phyloP scores from a whole-genome alignment of 2,113 vertebrate genomes.

The Planiliza haematocheilus region DNA sequence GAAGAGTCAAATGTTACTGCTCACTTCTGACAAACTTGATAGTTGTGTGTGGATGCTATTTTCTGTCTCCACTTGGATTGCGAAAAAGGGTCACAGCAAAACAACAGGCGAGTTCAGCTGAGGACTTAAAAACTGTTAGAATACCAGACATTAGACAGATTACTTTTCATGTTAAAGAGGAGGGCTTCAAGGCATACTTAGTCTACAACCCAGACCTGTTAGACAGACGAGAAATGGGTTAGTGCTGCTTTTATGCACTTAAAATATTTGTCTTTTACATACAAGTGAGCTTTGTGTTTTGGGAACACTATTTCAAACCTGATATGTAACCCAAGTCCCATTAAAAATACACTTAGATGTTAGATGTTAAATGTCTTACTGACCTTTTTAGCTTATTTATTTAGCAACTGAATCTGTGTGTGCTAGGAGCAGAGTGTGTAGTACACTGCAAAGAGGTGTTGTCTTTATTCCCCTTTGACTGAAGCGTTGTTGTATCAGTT shows the following conservation, averaged over 20 bases:
- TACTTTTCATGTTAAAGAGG: slow-evolving; percentile 21
- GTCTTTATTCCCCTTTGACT: slow-evolving; percentile 11
- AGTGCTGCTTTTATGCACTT: slow-evolving; percentile 1
- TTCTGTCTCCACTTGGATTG: slow-evolving; percentile 44
- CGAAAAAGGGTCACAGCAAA: slow-evolving; percentile 49
- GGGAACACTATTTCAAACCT: slow-evolving; percentile 27
- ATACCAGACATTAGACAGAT: slow-evolving; percentile 17
- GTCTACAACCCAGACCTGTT: slow-evolving; percentile 13
- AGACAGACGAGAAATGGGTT: not conserved
- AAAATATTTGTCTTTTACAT: slow-evolving; percentile 42
- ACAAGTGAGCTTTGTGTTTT: slow-evolving; percentile 30
- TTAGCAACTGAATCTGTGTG: not conserved
- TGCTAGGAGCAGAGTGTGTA: not conserved
- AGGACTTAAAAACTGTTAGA: slow-evolving; percentile 40
- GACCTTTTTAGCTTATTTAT: not conserved
- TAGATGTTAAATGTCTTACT: slow-evolving; percentile 9
- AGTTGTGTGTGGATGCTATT: slow-evolving; percentile 36
- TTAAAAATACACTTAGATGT: slow-evolving; percentile 27
- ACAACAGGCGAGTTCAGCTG: slow-evolving; percentile 48
- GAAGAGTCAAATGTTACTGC: slow-evolving; percentile 28
- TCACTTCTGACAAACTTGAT: slow-evolving; percentile 44
- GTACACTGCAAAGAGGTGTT: slow-evolving; percentile 8
- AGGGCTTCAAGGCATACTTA: not conserved
- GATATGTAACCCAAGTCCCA: slow-evolving; percentile 34
- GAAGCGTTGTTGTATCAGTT: slow-evolving; percentile 1